These are phyloP conservation scores for Lasiommata megera DNA, from an alignment of 2,888 invertebrate genomes.

Conservation along the genomic window DNA sequence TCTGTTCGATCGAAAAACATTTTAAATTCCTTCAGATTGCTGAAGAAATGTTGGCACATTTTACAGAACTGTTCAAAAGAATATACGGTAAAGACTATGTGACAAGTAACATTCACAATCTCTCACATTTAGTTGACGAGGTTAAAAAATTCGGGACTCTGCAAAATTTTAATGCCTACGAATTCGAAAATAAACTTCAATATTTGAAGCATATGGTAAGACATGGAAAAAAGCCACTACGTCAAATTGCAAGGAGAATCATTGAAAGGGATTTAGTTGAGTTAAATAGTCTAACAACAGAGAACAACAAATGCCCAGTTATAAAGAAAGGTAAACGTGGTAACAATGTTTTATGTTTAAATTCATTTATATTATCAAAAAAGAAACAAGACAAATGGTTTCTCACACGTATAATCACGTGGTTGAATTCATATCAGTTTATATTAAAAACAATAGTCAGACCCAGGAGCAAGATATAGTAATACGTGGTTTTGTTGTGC, in stretches of 20 bases:
- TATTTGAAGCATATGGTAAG: slow-evolving; percentile 1
- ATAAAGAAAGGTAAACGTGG: too few species aligned
- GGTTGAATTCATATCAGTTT: slow-evolving; percentile 14
- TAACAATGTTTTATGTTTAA: slow-evolving; percentile 1
- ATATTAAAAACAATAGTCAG: slow-evolving; percentile 9
- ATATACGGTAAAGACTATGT: slow-evolving; percentile 31
- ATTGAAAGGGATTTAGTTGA: slow-evolving; percentile 5
- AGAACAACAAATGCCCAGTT: slow-evolving; percentile 5
- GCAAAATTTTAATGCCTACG: slow-evolving; percentile 6
- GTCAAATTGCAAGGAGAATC: slow-evolving; percentile 3
- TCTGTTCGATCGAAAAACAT: slow-evolving; percentile 28
- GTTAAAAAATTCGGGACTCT: slow-evolving; percentile 2
- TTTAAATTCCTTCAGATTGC: slow-evolving; percentile 22
- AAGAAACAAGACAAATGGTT: slow-evolving; percentile 27
- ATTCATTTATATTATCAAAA: slow-evolving; percentile 3
- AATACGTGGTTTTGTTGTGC: slow-evolving; percentile 19
- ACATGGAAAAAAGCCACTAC: slow-evolving; percentile 2
- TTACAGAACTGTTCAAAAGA: slow-evolving; percentile 25
- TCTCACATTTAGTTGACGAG: slow-evolving; percentile 6
- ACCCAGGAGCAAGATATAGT: slow-evolving; percentile 19
- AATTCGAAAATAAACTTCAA: slow-evolving; percentile 6
- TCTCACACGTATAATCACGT: slow-evolving; percentile 20
- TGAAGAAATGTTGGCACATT: slow-evolving; percentile 27
- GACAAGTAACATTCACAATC: slow-evolving; percentile 33
- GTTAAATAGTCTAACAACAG: background rate